Evolutionary conservation across 2,113 vertebrate genomes (phyloP).

Genomic region (Psilopogon haemacephalus): DNA sequence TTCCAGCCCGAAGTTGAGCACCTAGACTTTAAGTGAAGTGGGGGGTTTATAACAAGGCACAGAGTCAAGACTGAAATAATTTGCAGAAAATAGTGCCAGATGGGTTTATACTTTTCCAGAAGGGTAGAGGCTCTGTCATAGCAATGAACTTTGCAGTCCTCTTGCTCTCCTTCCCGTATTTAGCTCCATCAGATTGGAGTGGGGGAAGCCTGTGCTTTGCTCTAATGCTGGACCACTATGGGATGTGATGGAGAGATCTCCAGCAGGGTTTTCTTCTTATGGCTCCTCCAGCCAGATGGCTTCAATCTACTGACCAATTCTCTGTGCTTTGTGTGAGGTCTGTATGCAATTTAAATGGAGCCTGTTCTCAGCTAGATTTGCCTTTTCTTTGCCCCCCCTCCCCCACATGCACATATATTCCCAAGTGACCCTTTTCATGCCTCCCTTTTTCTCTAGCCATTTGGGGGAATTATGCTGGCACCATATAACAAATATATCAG

Average conservation of each 20-base stretch:
- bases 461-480: constrained; percentile 21
- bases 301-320: constrained; percentile 69
- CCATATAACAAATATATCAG: constrained; percentile 20
- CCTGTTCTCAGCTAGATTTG: constrained; percentile 60
- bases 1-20: not conserved
- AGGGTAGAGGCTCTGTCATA: not conserved
- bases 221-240: constrained; percentile 56
- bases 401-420: constrained; percentile 37
- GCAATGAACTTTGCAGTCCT: not conserved
- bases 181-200: not conserved
- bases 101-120: not conserved
- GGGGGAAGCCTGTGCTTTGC: constrained; percentile 35
- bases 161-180: constrained; percentile 28
- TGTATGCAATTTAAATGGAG: constrained; percentile 57
- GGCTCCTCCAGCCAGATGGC: constrained; percentile 66
- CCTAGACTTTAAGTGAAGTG: not conserved
- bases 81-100: not conserved
- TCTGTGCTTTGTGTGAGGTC: constrained; percentile 71
- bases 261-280: constrained; percentile 63
- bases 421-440: constrained; percentile 37
- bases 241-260: constrained; percentile 57
- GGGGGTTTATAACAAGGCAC: not conserved
- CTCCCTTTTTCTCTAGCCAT: constrained; percentile 7
- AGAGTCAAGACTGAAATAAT: not conserved
- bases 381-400: constrained; percentile 31